Conservation (phyloP, 1,140 invertebrate genomes). For the Portunus trituberculatus region DNA sequence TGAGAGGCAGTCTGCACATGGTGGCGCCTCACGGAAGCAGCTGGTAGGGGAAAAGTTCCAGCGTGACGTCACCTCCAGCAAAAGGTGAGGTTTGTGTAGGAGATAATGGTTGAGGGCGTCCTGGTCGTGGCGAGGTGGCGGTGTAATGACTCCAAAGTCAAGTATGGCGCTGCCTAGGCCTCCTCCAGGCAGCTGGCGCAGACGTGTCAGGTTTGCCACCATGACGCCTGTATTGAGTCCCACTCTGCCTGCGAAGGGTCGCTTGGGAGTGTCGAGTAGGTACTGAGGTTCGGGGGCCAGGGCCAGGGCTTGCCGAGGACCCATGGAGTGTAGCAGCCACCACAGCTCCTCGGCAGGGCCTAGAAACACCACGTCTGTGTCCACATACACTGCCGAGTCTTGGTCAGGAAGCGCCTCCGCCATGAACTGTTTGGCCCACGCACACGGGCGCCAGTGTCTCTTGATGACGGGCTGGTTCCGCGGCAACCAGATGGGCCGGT, state of each 20-base stretch:
- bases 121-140: slow-evolving; percentile 69
- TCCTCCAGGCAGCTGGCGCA: slow-evolving; percentile 50
- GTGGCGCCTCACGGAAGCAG: slow-evolving; percentile 53
- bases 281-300: slow-evolving; percentile 73
- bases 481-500: slow-evolving; percentile 54
- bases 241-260: slow-evolving; percentile 60
- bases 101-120: slow-evolving; percentile 73
- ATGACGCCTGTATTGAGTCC: slow-evolving; percentile 74
- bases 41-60: slow-evolving; percentile 68
- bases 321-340: slow-evolving; percentile 57
- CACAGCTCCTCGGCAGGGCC: slow-evolving; percentile 72
- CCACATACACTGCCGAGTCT: slow-evolving; percentile 66
- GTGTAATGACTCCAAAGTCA: neutral
- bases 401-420: slow-evolving; percentile 66
- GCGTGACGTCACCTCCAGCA: slow-evolving; percentile 62
- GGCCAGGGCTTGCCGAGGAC: slow-evolving; percentile 32
- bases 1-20: slow-evolving; percentile 55
- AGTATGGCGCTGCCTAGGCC: slow-evolving; percentile 64
- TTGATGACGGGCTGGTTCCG: neutral
- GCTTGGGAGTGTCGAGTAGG: slow-evolving; percentile 34
- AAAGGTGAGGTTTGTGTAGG: slow-evolving; percentile 53
- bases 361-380: slow-evolving; percentile 72
- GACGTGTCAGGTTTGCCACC: slow-evolving; percentile 67
- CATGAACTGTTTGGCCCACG: slow-evolving; percentile 73
- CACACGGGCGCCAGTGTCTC: slow-evolving; percentile 68